Conservation (phyloP, 2,797 vertebrate genomes). For the Chromobotia macracanthus region DNA sequence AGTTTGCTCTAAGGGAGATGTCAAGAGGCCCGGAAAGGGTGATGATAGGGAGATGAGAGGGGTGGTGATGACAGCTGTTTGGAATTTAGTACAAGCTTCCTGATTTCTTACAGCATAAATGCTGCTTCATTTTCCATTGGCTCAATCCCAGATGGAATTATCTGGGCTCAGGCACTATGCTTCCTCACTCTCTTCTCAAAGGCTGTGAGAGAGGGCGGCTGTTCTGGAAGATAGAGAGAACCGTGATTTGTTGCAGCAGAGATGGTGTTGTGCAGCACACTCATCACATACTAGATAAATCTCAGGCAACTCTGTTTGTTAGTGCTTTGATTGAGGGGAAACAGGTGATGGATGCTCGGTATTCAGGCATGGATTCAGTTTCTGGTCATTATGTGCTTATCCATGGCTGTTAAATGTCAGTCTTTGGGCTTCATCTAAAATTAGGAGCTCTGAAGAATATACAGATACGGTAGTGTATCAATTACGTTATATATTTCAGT, state of each 20-base stretch:
- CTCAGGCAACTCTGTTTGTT: conserved; percentile 20
- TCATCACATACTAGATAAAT: conserved; percentile 12
- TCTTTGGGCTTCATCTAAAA: conserved; percentile 1
- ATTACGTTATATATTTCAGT: too few relatives aligned
- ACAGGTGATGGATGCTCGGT: conserved; percentile 18
- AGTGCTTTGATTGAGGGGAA: conserved; percentile 10
- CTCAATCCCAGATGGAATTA: conserved; percentile 39
- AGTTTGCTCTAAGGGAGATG: conserved; percentile 10
- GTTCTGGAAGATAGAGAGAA: conserved; percentile 11
- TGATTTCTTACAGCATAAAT: conserved; percentile 50
- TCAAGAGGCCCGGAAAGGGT: conserved; percentile 24
- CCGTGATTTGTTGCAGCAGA: conserved; percentile 25
- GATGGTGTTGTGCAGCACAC: conserved; percentile 26
- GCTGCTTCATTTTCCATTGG: conserved; percentile 47
- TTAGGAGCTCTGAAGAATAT: neutral
- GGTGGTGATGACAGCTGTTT: conserved; percentile 28
- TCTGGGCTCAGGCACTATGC: conserved; percentile 20
- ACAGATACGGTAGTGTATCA: too few relatives aligned
- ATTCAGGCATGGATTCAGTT: neutral
- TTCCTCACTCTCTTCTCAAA: conserved; percentile 5
- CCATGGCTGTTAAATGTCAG: conserved; percentile 16
- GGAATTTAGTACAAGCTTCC: conserved; percentile 20
- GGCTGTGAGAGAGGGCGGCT: neutral
- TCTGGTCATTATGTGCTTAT: neutral
- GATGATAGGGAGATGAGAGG: conserved; percentile 1